Evolutionary conservation across 2,888 invertebrate genomes (phyloP).

Genomic region (Eueremaeus valkanovi): DNA sequence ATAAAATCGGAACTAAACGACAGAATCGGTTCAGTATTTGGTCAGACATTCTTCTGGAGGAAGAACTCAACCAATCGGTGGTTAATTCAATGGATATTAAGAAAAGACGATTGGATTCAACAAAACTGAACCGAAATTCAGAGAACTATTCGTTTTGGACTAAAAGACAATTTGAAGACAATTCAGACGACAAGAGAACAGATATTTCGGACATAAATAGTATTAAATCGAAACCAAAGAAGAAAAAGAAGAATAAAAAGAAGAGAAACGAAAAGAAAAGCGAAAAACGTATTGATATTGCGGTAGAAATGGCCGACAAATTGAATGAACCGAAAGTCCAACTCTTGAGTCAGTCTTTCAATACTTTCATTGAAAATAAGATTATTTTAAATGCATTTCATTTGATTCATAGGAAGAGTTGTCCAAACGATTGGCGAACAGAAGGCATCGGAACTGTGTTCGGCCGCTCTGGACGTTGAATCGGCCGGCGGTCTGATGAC

Average conservation of each 20-base stretch:
- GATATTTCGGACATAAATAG: not conserved
- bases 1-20: not conserved
- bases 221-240: not conserved
- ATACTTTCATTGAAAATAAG: too few relatives aligned
- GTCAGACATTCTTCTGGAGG: constrained; percentile 38
- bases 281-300: too few relatives aligned
- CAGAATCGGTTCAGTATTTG: constrained; percentile 39
- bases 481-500: constrained; percentile 43
- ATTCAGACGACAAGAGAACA: not conserved
- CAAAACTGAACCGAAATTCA: constrained; percentile 6
- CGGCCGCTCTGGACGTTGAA: constrained; percentile 40
- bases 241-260: not conserved
- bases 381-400: not conserved
- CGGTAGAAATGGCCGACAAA: constrained; percentile 28
- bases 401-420: constrained; percentile 27
- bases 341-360: constrained; percentile 36
- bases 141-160: constrained; percentile 37
- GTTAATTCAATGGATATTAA: constrained; percentile 30
- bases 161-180: constrained; percentile 30
- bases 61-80: constrained; percentile 28
- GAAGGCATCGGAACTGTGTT: not conserved
- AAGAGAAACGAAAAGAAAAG: constrained; percentile 26
- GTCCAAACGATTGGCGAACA: constrained; percentile 29
- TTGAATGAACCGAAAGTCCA: constrained; percentile 37
- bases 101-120: not conserved